phyloP scores from a whole-genome alignment of 1,140 invertebrate species.

The Drosophila murphyi region DNA sequence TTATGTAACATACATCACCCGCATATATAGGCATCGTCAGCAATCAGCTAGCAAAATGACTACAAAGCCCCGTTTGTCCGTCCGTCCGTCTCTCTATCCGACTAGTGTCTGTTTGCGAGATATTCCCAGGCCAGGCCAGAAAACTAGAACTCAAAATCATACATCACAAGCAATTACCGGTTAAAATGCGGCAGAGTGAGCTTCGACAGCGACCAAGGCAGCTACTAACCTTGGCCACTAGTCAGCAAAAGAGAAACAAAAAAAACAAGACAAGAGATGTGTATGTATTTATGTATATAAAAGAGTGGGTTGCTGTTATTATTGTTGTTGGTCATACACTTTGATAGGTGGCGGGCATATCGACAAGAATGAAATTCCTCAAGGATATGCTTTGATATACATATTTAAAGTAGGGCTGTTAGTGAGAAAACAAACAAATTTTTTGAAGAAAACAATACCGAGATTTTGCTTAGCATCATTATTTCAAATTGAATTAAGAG shows the following conservation, averaged over 20 bases:
- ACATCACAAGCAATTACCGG: constrained; percentile 82
- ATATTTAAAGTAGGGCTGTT: not conserved
- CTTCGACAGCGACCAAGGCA: constrained; percentile 48
- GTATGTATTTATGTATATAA: constrained; percentile 24
- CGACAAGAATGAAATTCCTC: not conserved
- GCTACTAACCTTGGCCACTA: constrained; percentile 74
- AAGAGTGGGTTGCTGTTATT: constrained; percentile 71
- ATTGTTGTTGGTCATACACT: constrained; percentile 68
- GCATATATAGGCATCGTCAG: constrained; percentile 80
- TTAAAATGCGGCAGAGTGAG: constrained; percentile 78
- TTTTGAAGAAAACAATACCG: not conserved
- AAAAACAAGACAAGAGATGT: constrained; percentile 28
- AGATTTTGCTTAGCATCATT: no score
- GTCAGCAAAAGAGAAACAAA: constrained; percentile 49
- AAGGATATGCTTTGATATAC: not conserved
- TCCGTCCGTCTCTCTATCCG: not conserved
- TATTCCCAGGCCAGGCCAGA: constrained; percentile 72
- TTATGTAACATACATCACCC: constrained; percentile 81
- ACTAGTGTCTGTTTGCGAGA: constrained; percentile 49
- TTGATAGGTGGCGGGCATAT: constrained; percentile 13
- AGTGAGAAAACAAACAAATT: no score
- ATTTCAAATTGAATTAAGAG: no score
- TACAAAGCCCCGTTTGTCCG: constrained; percentile 48
- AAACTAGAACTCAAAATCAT: constrained; percentile 83
- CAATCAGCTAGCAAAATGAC: constrained; percentile 62